Evolutionary conservation across 2,113 vertebrate genomes (phyloP), one percentile per base, ranked within the genome.

Genomic region (Ranitomeya imitator): DNA sequence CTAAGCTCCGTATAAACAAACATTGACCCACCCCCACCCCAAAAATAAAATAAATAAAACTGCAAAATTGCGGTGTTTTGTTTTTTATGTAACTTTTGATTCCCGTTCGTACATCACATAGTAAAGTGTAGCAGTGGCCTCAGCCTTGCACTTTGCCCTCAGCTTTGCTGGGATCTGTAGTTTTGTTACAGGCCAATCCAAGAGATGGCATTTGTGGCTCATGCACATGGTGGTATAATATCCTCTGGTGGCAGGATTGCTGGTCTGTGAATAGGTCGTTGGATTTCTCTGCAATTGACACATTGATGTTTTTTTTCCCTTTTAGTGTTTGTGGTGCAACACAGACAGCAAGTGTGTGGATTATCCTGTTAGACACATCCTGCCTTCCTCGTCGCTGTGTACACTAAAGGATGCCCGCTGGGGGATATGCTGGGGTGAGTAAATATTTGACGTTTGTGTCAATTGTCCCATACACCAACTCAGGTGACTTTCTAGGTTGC

Each of bases 371-470:
- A 90, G 19, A 7, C 96, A 93, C 23, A 93, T 99, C 91, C 94
- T 99, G 0, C 98, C 98, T 0, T 96, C 96, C 0, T 88, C 93
- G 0, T 83, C 93, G 0, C 90, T 99, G 21, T 99, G 98, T 1
- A 91, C 95, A 18, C 92, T 99, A 61, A 94, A 91, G 73, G 95
- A 96, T 0, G 97, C 98, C 0, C 96, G 97, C 86, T 99, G 98
- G 98, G 98, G 98, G 0, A 95, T 97, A 15, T 99, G 98, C 94
- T 97, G 96, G 96, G 97, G 97, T 99, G 92, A 97, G 97, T 93
- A 18, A 0, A 21, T 76, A 0, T 14, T 0, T 81, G 6, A 37
- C 7, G 14, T 81, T 2, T 52, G 19, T 14, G 19, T 52, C 37
- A 19, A 19, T 69, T 54, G 11, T 54, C 18, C 31, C 16, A 10